Evolutionary conservation across 1,140 invertebrate genomes (phyloP).

Genomic region (Babylonia areolata): DNA sequence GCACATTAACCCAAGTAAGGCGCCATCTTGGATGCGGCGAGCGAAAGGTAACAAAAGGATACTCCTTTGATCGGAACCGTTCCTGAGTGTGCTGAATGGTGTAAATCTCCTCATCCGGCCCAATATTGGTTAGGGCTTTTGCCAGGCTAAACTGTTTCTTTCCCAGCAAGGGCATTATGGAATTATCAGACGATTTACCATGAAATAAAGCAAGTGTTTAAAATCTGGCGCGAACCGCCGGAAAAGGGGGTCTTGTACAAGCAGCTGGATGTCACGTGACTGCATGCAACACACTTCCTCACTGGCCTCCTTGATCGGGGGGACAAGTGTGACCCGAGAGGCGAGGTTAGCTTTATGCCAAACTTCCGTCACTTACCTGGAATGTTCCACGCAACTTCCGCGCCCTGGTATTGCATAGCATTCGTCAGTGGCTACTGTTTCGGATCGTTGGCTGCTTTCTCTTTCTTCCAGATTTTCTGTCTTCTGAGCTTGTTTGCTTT

Average conservation of each 20-base stretch:
- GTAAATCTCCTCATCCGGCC: constrained; percentile 65
- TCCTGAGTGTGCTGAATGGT: constrained; percentile 72
- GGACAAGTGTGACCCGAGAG: no score
- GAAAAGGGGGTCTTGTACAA: constrained; percentile 44
- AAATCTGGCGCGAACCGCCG: constrained; percentile 71
- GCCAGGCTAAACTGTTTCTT: constrained; percentile 64
- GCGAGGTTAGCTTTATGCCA: no score
- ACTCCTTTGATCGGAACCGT: constrained; percentile 73
- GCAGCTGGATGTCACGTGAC: constrained; percentile 51
- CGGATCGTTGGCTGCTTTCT: no score
- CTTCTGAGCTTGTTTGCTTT: no score
- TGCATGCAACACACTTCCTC: not conserved
- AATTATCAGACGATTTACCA: constrained; percentile 50
- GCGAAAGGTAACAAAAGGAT: constrained; percentile 68
- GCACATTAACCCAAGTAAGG: constrained; percentile 55
- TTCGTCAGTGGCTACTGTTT: no score
- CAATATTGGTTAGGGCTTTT: constrained; percentile 60
- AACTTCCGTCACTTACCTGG: no score
- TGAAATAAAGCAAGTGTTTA: constrained; percentile 59
- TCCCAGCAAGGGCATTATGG: constrained; percentile 71
- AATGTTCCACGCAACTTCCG: no score
- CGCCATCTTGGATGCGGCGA: constrained; percentile 70
- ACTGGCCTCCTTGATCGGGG: not conserved
- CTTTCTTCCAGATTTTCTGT: no score
- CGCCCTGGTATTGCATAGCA: no score